Percentiles rank a stretch among this genome's conserved stretches.
Conservation (phyloP, 2,797 vertebrate species). For the Mareca strepera region DNA sequence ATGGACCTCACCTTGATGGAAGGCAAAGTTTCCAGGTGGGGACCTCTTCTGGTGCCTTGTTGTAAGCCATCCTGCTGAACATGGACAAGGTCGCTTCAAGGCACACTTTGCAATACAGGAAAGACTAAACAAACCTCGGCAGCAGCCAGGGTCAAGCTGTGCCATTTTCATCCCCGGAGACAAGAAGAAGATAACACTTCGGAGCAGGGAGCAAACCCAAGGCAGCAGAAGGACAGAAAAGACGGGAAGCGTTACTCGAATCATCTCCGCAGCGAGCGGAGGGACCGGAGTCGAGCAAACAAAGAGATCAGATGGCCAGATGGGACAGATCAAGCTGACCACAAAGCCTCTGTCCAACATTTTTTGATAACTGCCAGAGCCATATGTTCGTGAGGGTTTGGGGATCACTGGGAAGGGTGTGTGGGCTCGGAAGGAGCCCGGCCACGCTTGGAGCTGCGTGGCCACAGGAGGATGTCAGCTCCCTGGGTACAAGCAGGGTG, state of each 20-base stretch:
- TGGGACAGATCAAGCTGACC: conserved; percentile 63
- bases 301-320: conserved; percentile 55
- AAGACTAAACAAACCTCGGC: conserved; percentile 43
- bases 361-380: conserved; percentile 47
- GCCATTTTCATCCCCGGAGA: neutral
- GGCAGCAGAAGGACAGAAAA: neutral
- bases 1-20: neutral
- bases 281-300: neutral
- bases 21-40: rapidly evolving
- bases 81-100: neutral
- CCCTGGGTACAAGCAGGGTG: neutral
- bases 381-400: conserved; percentile 24
- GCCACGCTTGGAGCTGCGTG: rapidly evolving
- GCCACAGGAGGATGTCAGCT: neutral
- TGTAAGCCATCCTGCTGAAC: rapidly evolving
- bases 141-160: conserved; percentile 19
- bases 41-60: neutral
- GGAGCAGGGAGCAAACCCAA: conserved; percentile 26
- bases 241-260: conserved; percentile 38
- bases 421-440: rapidly evolving
- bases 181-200: conserved; percentile 16
- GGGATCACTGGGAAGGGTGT: conserved; percentile 14
- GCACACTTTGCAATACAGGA: neutral
- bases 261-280: conserved; percentile 13
- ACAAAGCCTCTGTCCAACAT: conserved; percentile 49